Percentiles rank a stretch among this genome's conserved stretches.
phyloP scores from a whole-genome alignment of 2,888 invertebrate species.

The Rhodophaea formosa region DNA sequence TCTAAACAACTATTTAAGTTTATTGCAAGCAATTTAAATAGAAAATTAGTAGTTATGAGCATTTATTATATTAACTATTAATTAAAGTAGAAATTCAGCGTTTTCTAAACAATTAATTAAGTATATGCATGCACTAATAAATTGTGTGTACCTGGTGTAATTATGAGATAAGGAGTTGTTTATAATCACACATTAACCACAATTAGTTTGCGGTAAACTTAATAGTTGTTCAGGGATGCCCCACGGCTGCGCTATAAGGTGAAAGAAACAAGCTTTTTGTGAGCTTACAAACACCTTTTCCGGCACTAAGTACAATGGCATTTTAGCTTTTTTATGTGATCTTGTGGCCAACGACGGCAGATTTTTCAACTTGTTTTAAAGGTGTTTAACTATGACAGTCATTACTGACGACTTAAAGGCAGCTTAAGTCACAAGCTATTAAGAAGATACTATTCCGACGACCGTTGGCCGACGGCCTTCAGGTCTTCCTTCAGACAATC shows the following conservation, averaged over 20 bases:
- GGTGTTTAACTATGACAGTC: too few relatives aligned
- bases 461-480: too few relatives aligned
- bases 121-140: slow-evolving; percentile 9
- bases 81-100: slow-evolving; percentile 6
- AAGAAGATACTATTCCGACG: too few relatives aligned
- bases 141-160: slow-evolving; percentile 12
- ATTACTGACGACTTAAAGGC: too few relatives aligned
- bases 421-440: too few relatives aligned
- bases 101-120: slow-evolving; percentile 8
- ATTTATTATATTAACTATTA: slow-evolving; percentile 4
- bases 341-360: too few relatives aligned
- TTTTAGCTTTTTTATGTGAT: not conserved
- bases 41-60: not conserved
- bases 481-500: too few relatives aligned
- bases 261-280: slow-evolving; percentile 1
- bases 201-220: slow-evolving; percentile 2
- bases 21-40: not conserved
- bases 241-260: not conserved
- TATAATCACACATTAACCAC: slow-evolving; percentile 21
- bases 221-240: slow-evolving; percentile 6
- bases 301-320: not conserved
- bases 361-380: too few relatives aligned
- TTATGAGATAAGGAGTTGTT: slow-evolving; percentile 15
- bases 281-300: slow-evolving; percentile 1
- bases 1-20: not conserved